Evolutionary conservation across 1,140 invertebrate species (phyloP).

Genomic region (Solenopsis fugax): DNA sequence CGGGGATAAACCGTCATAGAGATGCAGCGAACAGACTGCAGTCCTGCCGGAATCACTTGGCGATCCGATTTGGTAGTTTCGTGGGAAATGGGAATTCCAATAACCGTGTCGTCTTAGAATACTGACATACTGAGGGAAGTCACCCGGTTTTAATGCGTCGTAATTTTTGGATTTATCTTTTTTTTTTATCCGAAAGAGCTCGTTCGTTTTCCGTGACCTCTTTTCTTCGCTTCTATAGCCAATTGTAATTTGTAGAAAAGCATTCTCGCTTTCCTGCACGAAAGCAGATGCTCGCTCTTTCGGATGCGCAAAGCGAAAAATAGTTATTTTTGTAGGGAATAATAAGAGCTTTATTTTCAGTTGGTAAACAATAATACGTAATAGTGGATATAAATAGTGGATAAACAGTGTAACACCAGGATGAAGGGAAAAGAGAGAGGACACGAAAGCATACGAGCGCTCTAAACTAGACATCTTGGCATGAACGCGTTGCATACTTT

Average conservation of each 20-base stretch:
- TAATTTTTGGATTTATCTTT: constrained; percentile 39
- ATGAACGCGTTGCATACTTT: neutral
- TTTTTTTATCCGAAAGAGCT: neutral
- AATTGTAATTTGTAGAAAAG: neutral
- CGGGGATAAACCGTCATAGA: constrained; percentile 28
- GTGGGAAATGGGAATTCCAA: constrained; percentile 58
- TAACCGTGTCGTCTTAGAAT: constrained; percentile 54
- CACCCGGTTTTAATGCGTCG: constrained; percentile 29
- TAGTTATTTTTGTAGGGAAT: constrained; percentile 16
- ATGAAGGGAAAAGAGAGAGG: neutral
- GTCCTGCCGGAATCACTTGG: constrained; percentile 49
- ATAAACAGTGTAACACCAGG: neutral
- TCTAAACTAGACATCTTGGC: constrained; percentile 12
- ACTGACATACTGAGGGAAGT: constrained; percentile 26
- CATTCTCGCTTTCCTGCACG: neutral
- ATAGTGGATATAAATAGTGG: neutral
- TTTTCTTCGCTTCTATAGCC: neutral
- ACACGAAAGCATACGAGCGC: neutral
- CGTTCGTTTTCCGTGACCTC: neutral
- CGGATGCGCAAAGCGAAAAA: neutral
- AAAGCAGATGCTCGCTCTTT: constrained; percentile 11
- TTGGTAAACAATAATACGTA: neutral
- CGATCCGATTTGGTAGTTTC: constrained; percentile 64
- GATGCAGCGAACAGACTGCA: constrained; percentile 55
- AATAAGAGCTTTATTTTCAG: constrained; percentile 14